A percentile compares a stretch with the other conserved stretches of the same genome.
phyloP scores from a whole-genome alignment of 2,797 vertebrate species.

The Falco naumanni region DNA sequence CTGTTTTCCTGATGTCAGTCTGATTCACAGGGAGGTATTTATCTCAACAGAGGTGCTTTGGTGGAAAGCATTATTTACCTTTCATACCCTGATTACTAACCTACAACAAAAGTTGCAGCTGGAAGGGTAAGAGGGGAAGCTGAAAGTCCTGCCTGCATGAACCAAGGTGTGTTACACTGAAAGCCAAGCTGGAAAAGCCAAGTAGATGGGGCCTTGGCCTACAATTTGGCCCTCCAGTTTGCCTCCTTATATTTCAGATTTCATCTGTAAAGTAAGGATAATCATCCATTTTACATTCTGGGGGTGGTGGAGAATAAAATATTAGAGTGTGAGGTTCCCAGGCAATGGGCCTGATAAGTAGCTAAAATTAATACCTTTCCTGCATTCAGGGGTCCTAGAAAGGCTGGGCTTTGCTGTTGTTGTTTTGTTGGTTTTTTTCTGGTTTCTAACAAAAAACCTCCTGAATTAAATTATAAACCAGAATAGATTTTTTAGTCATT shows the following conservation, averaged over 20 bases:
- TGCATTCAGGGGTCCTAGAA: not conserved
- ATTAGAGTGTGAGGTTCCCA: not conserved
- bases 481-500: not conserved
- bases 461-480: not conserved
- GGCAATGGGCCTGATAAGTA: not conserved
- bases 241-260: conserved; percentile 2
- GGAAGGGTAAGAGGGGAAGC: not conserved
- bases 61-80: not conserved
- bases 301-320: not conserved
- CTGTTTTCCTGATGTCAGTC: conserved; percentile 21
- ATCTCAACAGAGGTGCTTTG: not conserved
- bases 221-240: not conserved
- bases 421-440: not conserved
- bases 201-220: not conserved
- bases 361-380: conserved; percentile 25
- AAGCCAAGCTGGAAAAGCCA: conserved; percentile 1
- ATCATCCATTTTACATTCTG: not conserved
- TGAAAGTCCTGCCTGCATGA: not conserved
- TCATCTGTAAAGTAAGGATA: not conserved
- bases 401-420: not conserved
- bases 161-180: not conserved
- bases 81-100: conserved; percentile 7
- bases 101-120: conserved; percentile 23
- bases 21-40: conserved; percentile 23
- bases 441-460: not conserved